Evolutionary conservation across 2,113 vertebrate genomes (phyloP), one percentile per base, ranked within the genome.

Genomic region (Probosciger aterrimus): DNA sequence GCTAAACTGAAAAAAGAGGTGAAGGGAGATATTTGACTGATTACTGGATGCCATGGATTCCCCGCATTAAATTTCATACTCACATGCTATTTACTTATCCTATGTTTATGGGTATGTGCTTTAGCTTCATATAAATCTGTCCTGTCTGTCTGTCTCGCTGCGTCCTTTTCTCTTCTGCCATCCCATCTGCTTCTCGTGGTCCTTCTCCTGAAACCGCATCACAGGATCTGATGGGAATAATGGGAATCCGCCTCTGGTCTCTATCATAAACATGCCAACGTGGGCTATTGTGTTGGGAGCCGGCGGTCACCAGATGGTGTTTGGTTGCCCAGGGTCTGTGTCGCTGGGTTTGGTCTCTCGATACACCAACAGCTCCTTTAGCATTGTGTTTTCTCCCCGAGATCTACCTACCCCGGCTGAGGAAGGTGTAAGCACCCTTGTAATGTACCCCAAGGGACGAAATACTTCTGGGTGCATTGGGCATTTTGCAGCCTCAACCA

Each of bases 191-290:
- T 97, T 94, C 83, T 96, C 69, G 13, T 91, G 93, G 90, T 92
- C 82, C 91, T 93, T 92, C 90, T 94, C 75, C 82, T 92, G 96
- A 96, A 96, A 95, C 90, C 90, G 82, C 86, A 90, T 96, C 91
- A 90, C 94, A 82, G 83, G 93, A 91, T 92, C 82, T 90, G 84
- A 88, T 92, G 90, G 71, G 76, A 76, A 90, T 93, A 95, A 95
- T 93, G 82, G 94, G 95, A 96, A 91, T 96, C 85, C 6, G 91
- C 90, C 92, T 95, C 92, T 95, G 94, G 94, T 94, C 93, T 87
- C 87, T 90, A 92, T 94, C 95, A 96, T 96, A 97, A 97, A 97
- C 96, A 96, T 97, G 97, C 97, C 96, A 96, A 95, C 64, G 1
- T 75, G 46, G 94, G 93, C 94, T 94, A 94, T 97, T 96, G 93